phyloP scores from a whole-genome alignment of 2,113 vertebrate genomes.

The Megaceryle maxima region DNA sequence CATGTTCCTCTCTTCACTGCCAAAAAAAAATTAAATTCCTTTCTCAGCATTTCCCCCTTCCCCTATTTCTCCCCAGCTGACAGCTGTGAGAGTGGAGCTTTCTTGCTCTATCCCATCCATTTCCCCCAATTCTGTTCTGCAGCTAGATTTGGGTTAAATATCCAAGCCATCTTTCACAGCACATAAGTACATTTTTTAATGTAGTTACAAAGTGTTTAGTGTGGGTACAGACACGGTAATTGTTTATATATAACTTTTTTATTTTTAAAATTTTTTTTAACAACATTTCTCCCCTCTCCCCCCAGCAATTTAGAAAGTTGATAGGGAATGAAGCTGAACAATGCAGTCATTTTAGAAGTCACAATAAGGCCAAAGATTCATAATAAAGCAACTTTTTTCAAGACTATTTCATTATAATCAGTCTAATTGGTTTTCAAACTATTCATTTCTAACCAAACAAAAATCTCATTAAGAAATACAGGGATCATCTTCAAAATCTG shows the following conservation, averaged over 20 bases:
- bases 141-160: background rate
- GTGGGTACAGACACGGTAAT: background rate
- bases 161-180: background rate
- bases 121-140: background rate
- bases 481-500: background rate
- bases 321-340: background rate
- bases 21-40: constrained; percentile 31
- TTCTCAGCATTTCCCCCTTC: constrained; percentile 43
- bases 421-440: background rate
- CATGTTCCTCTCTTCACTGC: constrained; percentile 47
- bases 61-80: constrained; percentile 43
- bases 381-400: background rate
- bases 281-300: background rate
- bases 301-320: background rate
- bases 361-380: background rate
- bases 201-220: background rate
- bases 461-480: background rate
- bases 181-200: background rate
- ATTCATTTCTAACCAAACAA: background rate
- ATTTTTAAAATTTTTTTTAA: background rate
- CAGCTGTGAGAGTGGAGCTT: constrained; percentile 34
- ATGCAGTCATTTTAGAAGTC: background rate
- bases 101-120: background rate
- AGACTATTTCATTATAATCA: background rate
- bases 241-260: background rate